A percentile compares a stretch with the other conserved stretches of the same genome.
Evolutionary conservation across 1,140 invertebrate species (phyloP).

Genomic region (Chelonus insularis): DNA sequence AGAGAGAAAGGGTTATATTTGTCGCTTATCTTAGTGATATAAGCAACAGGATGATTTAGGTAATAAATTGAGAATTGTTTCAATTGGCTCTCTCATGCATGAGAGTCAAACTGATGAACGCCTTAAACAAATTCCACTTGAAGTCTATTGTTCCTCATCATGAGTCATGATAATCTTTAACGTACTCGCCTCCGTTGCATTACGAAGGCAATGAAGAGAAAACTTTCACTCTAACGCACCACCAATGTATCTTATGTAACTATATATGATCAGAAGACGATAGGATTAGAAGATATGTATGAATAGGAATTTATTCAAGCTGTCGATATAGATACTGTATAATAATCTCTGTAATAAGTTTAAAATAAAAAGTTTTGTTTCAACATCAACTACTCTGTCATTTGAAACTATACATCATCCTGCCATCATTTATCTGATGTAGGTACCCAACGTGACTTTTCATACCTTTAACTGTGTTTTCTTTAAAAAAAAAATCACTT

Average conservation of each 20-base stretch:
- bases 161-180: slow-evolving; percentile 14
- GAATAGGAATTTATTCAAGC: slow-evolving; percentile 2
- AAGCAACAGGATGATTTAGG: not conserved
- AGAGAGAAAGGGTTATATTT: too few relatives aligned
- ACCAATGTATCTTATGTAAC: slow-evolving; percentile 9
- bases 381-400: not conserved
- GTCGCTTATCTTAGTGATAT: not conserved
- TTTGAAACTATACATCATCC: slow-evolving; percentile 1
- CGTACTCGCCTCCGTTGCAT: slow-evolving; percentile 10
- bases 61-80: slow-evolving; percentile 27
- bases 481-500: not conserved
- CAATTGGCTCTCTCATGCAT: slow-evolving; percentile 26
- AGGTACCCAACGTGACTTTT: not conserved
- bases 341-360: not conserved
- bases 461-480: not conserved
- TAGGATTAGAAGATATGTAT: slow-evolving; percentile 12
- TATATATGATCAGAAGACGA: not conserved
- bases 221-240: slow-evolving; percentile 17
- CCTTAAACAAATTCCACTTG: slow-evolving; percentile 31
- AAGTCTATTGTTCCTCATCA: slow-evolving; percentile 16
- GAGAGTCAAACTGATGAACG: slow-evolving; percentile 14
- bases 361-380: not conserved
- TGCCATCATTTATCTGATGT: slow-evolving; percentile 8
- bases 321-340: not conserved
- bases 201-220: not conserved